These are phyloP conservation scores for Lepidochitona cinerea DNA, from an alignment of 2,888 invertebrate genomes.

Conservation along the genomic window DNA sequence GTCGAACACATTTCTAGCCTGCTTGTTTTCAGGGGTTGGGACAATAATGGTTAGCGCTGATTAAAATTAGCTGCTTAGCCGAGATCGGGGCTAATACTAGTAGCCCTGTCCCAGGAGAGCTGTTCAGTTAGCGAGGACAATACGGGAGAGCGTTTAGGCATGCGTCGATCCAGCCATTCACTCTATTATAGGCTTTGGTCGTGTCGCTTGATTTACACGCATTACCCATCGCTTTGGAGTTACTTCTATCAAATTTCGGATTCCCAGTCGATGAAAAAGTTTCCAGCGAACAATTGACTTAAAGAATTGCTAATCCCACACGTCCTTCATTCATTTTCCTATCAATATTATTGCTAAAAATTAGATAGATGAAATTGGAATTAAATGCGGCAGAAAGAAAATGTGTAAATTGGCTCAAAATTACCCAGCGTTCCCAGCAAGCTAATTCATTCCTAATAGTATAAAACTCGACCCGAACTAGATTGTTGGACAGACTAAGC, in stretches of 20 bases:
- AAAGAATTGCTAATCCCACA: background rate
- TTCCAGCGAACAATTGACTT: background rate
- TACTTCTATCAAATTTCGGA: background rate
- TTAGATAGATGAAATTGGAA: background rate
- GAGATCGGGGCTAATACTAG: background rate
- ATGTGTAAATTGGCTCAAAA: background rate
- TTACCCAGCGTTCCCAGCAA: background rate
- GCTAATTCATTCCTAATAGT: background rate
- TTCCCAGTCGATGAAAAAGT: background rate
- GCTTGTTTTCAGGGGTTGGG: background rate
- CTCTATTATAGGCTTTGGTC: background rate
- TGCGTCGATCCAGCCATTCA: background rate
- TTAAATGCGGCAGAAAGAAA: background rate
- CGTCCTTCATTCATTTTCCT: too few relatives aligned
- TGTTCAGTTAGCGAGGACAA: background rate
- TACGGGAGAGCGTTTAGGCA: background rate
- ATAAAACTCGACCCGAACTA: background rate
- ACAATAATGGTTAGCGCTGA: background rate
- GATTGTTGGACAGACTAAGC: background rate
- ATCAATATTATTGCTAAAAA: background rate
- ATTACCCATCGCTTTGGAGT: background rate
- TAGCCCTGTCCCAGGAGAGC: background rate
- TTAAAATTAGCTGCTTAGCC: background rate
- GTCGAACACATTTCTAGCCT: background rate
- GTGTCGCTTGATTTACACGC: background rate